Conservation (phyloP, 2,797 vertebrate species). For the Eremophila alpestris region DNA sequence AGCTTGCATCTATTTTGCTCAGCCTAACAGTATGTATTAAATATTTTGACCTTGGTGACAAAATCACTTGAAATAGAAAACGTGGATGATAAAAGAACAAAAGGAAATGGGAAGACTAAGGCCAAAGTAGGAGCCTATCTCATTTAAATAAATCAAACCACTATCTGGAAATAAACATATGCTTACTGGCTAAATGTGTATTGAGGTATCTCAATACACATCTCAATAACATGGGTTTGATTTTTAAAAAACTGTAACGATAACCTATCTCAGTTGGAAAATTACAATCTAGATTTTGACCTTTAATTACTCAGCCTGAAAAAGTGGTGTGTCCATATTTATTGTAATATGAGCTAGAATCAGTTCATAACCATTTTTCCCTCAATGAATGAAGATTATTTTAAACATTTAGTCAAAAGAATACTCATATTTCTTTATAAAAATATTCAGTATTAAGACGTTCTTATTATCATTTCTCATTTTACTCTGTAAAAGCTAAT, state of each 20-base stretch:
- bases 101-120: not conserved
- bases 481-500: not conserved
- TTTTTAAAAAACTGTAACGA: not conserved
- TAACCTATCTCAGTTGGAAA: accelerated
- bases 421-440: not conserved
- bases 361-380: not conserved
- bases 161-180: not conserved
- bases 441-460: not conserved
- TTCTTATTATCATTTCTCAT: not conserved
- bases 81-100: not conserved
- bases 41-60: not conserved
- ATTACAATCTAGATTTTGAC: not conserved
- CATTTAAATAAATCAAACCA: not conserved
- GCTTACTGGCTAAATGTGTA: not conserved
- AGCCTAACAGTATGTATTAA: not conserved
- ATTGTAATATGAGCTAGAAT: not conserved
- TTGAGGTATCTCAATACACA: not conserved
- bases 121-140: not conserved
- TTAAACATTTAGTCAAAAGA: not conserved
- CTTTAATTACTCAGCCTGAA: not conserved
- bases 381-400: not conserved
- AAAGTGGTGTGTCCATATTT: not conserved
- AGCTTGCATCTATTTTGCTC: not conserved
- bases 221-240: not conserved
- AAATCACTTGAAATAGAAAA: not conserved